These are phyloP conservation scores for Sapayoa aenigma DNA, from an alignment of 2,113 vertebrate species.

Conservation along the genomic window DNA sequence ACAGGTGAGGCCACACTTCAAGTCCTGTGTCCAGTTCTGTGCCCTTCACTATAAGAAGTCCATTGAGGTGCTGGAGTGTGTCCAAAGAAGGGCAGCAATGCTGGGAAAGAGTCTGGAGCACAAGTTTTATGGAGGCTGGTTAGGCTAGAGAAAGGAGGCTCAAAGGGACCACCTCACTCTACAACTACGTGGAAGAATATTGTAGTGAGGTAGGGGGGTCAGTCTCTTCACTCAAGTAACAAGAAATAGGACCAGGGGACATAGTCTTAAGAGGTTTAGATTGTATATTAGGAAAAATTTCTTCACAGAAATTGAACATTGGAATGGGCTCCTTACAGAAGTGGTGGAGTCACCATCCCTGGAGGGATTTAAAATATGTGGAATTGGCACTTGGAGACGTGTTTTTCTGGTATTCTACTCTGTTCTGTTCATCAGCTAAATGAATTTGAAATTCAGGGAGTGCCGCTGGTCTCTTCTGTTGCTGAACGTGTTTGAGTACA, in stretches of 20 bases:
- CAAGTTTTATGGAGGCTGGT: neutral
- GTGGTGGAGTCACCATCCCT: neutral
- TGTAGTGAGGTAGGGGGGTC: neutral
- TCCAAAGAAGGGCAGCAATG: neutral
- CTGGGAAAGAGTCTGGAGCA: neutral
- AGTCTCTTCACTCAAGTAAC: neutral
- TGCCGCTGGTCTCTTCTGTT: neutral
- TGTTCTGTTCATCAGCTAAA: neutral
- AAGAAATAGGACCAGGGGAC: neutral
- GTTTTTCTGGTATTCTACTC: neutral
- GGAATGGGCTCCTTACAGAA: neutral
- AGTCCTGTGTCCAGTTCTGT: neutral
- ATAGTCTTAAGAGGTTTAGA: neutral
- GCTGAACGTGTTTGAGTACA: neutral
- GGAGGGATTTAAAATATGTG: no score
- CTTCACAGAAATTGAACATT: neutral
- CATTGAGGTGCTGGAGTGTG: neutral
- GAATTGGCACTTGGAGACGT: no score
- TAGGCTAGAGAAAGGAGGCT: neutral
- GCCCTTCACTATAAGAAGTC: neutral
- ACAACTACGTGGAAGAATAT: neutral
- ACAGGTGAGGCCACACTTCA: neutral
- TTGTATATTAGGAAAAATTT: neutral
- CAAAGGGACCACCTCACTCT: neutral
- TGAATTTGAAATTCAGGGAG: neutral